Evolutionary conservation across 2,113 vertebrate species (phyloP), one percentile per base, ranked within the genome.

Genomic region (Synodontis membranacea): DNA sequence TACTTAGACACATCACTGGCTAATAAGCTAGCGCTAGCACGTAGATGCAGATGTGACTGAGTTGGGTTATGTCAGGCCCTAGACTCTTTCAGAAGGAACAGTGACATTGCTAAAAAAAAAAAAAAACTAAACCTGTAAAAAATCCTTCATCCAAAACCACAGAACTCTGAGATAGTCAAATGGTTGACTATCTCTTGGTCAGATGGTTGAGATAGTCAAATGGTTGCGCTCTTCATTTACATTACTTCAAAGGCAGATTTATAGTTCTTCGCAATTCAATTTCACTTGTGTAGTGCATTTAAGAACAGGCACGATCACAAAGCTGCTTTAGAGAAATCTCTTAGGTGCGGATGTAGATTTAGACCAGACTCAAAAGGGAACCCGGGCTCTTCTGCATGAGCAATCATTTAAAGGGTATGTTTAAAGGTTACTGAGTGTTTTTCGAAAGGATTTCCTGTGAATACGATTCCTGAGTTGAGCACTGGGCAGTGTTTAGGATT

Each of bases 41-140:
- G 78, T 52, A 79, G 39, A 83, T 14, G 28, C 82, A 88, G 87
- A 39, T 82, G 87, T 76, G 83, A 82, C 68, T 78, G 75, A 85
- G 64, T 76, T 56, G 56, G 84, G 39, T 82, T 82, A 88, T 54
- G 79, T 31, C 19, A 8, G 31, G 21, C 37, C 37, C 15, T 11
- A 48, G 75, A 39, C 62, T 52, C 19, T 76, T 25, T 42, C 60
- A 80, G 21, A 25, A 28, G 42, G 15, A 28, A 66, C 46, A 25
- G 21, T 31, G 10, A 31, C 19, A 31, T 62, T 58, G 23, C 54
- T 25, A 23, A 14, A 31, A 48, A 50, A 78, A 52, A 52, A 46
- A 12, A 31, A 5, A 17, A 48, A 76, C 1, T 12, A 23, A 76
- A 42, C 75, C 17, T n/a, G 19, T 42, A 54, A 56, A 66, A 79